Conservation (phyloP, 1,140 invertebrate species). For the Cardiocondyla obscurior region DNA sequence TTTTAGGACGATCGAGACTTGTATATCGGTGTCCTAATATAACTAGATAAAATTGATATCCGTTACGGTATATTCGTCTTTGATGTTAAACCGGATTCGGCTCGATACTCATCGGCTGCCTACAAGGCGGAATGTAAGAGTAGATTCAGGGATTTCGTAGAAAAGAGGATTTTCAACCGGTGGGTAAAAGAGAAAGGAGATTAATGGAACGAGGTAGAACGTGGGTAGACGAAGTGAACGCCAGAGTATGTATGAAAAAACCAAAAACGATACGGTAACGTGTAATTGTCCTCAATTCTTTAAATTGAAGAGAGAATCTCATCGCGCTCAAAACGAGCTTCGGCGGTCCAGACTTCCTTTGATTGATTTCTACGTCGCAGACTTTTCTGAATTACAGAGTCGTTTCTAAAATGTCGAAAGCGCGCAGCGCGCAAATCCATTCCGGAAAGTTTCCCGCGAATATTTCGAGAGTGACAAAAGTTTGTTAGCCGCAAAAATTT, state of each 20-base stretch:
- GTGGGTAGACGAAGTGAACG: neutral
- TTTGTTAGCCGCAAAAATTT: neutral
- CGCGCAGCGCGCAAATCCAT: neutral
- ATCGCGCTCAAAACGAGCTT: slow-evolving; percentile 31
- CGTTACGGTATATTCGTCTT: slow-evolving; percentile 9
- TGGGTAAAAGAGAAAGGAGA: neutral
- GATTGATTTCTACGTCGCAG: slow-evolving; percentile 31
- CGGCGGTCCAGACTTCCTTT: slow-evolving; percentile 1
- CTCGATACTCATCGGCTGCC: neutral
- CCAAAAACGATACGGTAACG: neutral
- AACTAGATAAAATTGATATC: slow-evolving; percentile 40
- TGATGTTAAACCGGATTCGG: slow-evolving; percentile 31
- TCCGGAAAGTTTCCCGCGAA: neutral
- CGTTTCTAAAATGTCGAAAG: neutral
- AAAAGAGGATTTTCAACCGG: slow-evolving; percentile 20
- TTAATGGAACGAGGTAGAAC: neutral
- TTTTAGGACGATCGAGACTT: slow-evolving; percentile 9
- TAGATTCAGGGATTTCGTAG: neutral
- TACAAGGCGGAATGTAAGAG: slow-evolving; percentile 13
- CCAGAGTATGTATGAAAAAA: neutral
- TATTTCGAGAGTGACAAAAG: neutral
- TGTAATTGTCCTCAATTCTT: slow-evolving; percentile 41
- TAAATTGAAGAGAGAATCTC: slow-evolving; percentile 22
- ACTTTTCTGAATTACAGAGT: slow-evolving; percentile 21
- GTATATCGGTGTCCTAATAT: neutral